phyloP scores from a whole-genome alignment of 2,797 vertebrate genomes.

The Amblyopsis hoosieri region DNA sequence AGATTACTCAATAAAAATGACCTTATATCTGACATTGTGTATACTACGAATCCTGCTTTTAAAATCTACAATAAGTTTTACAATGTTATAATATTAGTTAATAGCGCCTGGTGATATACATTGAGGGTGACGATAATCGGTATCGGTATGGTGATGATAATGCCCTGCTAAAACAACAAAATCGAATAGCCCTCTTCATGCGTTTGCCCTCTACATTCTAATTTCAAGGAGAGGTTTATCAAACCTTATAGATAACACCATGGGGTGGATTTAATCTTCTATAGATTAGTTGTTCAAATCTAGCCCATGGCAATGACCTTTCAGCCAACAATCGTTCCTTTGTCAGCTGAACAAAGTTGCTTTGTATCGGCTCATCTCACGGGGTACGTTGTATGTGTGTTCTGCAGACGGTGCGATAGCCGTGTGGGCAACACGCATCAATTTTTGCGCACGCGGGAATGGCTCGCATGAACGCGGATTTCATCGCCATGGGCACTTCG shows the following conservation, averaged over 20 bases:
- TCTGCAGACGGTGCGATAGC: conserved; percentile 58
- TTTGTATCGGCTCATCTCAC: conserved; percentile 72
- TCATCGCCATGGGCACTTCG: conserved; percentile 52
- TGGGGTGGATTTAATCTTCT: conserved; percentile 34
- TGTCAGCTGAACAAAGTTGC: conserved; percentile 66
- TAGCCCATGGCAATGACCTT: conserved; percentile 52
- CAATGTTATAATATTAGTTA: too few relatives aligned
- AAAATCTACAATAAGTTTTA: too few relatives aligned
- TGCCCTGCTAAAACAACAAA: conserved; percentile 1
- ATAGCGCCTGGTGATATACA: too few relatives aligned
- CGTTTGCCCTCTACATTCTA: conserved; percentile 31
- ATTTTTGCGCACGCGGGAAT: conserved; percentile 32
- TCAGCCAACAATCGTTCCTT: conserved; percentile 61
- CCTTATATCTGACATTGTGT: too few relatives aligned
- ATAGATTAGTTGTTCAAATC: conserved; percentile 23
- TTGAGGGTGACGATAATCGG: too few relatives aligned
- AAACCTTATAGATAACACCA: conserved; percentile 36
- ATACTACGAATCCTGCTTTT: too few relatives aligned
- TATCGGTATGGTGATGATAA: neutral
- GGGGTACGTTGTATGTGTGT: conserved; percentile 26
- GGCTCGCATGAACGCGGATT: conserved; percentile 22
- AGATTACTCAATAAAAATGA: too few relatives aligned
- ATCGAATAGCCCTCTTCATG: conserved; percentile 18
- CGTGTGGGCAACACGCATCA: conserved; percentile 58
- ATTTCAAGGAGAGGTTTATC: conserved; percentile 30